Percentiles rank a stretch among this genome's conserved stretches.
Evolutionary conservation across 2,888 invertebrate genomes (phyloP).

Genomic region (Synergus itoensis): DNA sequence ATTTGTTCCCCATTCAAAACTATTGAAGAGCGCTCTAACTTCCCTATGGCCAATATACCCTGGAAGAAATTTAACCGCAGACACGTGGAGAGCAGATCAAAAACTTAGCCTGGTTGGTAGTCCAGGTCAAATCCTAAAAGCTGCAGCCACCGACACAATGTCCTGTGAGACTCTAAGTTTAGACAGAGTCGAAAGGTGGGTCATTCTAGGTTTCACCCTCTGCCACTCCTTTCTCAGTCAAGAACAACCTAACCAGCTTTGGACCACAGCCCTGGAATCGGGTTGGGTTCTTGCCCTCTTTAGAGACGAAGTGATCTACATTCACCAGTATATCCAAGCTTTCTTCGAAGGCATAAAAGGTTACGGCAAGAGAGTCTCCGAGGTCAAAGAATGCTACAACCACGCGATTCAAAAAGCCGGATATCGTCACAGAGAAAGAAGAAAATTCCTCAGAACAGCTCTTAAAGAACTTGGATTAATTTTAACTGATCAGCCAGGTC

Average conservation of each 20-base stretch:
- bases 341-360: slow-evolving; percentile 98
- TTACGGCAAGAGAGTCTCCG: slow-evolving; percentile 93
- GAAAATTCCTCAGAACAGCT: slow-evolving; percentile 97
- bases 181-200: slow-evolving; percentile 97
- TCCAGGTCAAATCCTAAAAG: slow-evolving; percentile 95
- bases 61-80: slow-evolving; percentile 93
- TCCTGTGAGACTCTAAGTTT: slow-evolving; percentile 98
- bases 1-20: slow-evolving; percentile 95
- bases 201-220: slow-evolving; percentile 95
- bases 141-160: slow-evolving; percentile 96
- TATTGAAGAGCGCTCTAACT: slow-evolving; percentile 90
- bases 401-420: slow-evolving; percentile 95
- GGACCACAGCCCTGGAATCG: slow-evolving; percentile 94
- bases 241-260: slow-evolving; percentile 91
- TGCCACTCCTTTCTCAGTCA: slow-evolving; percentile 92
- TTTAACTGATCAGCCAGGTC: slow-evolving; percentile 98
- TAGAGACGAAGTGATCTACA: slow-evolving; percentile 97
- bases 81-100: slow-evolving; percentile 95
- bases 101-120: slow-evolving; percentile 96
- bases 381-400: slow-evolving; percentile 97
- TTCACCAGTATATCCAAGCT: slow-evolving; percentile 94
- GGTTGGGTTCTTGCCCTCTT: slow-evolving; percentile 97
- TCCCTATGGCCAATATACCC: slow-evolving; percentile 94
- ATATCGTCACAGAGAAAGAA: slow-evolving; percentile 94
- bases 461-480: slow-evolving; percentile 96